Conservation (phyloP, 2,888 invertebrate species). For the Linnaemya tessellans region DNA sequence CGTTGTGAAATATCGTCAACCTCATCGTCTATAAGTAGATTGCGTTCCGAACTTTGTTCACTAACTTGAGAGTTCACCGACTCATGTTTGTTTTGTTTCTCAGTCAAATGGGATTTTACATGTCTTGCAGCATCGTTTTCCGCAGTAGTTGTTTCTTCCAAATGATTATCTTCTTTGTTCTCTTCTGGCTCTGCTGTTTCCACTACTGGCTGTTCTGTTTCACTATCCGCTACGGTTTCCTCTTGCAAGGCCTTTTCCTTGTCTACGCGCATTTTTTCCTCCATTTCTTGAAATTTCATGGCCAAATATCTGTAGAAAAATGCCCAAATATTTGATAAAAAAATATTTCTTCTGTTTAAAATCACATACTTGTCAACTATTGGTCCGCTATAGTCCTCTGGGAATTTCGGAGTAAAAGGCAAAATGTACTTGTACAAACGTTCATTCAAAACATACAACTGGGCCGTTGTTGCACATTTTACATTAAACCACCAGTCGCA, state of each 20-base stretch:
- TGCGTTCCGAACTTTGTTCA: conserved; percentile 81
- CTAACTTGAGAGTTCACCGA: conserved; percentile 79
- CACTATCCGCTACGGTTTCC: conserved; percentile 76
- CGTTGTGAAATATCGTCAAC: conserved; percentile 80
- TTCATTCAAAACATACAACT: conserved; percentile 94
- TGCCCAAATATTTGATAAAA: not conserved
- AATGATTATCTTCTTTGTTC: conserved; percentile 60
- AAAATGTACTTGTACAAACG: conserved; percentile 94
- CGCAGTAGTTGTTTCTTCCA: conserved; percentile 63
- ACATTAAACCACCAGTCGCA: conserved; percentile 98
- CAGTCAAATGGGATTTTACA: conserved; percentile 61
- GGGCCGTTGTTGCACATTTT: conserved; percentile 91
- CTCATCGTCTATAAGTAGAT: conserved; percentile 82
- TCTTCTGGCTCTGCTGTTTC: conserved; percentile 41
- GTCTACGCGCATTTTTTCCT: conserved; percentile 89
- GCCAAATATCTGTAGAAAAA: conserved; percentile 87
- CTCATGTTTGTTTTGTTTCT: conserved; percentile 72
- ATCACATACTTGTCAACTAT: conserved; percentile 90
- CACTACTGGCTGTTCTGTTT: conserved; percentile 27
- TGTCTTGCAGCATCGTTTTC: conserved; percentile 48
- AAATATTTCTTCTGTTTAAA: not conserved
- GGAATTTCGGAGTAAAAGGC: conserved; percentile 93
- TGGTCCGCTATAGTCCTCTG: conserved; percentile 94
- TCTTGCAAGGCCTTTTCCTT: conserved; percentile 85
- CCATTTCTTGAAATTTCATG: conserved; percentile 93